Evolutionary conservation across 1,140 invertebrate genomes (phyloP).

Genomic region (Goniozus legneri): DNA sequence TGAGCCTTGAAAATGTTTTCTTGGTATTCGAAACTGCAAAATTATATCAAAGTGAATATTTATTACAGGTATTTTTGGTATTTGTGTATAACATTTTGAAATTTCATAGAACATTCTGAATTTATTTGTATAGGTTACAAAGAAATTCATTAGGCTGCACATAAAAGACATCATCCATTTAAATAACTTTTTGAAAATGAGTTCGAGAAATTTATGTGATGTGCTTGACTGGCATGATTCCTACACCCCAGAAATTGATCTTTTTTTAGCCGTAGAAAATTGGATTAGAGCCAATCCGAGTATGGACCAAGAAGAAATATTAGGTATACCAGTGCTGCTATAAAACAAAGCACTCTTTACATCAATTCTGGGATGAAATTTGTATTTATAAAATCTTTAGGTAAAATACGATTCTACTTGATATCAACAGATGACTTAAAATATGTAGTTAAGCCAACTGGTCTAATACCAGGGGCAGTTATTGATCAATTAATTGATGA

Average conservation of each 20-base stretch:
- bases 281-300: slow-evolving; percentile 81
- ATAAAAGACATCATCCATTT: slow-evolving; percentile 79
- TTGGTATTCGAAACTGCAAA: slow-evolving; percentile 88
- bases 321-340: slow-evolving; percentile 28
- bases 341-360: slow-evolving; percentile 6
- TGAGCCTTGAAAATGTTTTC: slow-evolving; percentile 87
- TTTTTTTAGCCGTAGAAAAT: slow-evolving; percentile 82
- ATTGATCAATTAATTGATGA: slow-evolving; percentile 92
- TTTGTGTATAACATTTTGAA: background rate
- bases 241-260: slow-evolving; percentile 92
- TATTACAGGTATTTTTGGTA: slow-evolving; percentile 59
- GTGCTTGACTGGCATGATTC: slow-evolving; percentile 92
- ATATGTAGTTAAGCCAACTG: slow-evolving; percentile 79
- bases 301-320: slow-evolving; percentile 56
- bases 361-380: too few relatives aligned
- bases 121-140: slow-evolving; percentile 59
- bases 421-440: slow-evolving; percentile 86
- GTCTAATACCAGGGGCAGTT: slow-evolving; percentile 81
- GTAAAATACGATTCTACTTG: slow-evolving; percentile 76
- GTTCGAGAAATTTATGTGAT: slow-evolving; percentile 74
- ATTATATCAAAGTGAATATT: slow-evolving; percentile 64
- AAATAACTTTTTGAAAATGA: slow-evolving; percentile 80
- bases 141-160: slow-evolving; percentile 84
- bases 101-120: too few relatives aligned
- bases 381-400: too few relatives aligned